Conservation (phyloP, 1,140 invertebrate genomes). For the Bacillus rossius region DNA sequence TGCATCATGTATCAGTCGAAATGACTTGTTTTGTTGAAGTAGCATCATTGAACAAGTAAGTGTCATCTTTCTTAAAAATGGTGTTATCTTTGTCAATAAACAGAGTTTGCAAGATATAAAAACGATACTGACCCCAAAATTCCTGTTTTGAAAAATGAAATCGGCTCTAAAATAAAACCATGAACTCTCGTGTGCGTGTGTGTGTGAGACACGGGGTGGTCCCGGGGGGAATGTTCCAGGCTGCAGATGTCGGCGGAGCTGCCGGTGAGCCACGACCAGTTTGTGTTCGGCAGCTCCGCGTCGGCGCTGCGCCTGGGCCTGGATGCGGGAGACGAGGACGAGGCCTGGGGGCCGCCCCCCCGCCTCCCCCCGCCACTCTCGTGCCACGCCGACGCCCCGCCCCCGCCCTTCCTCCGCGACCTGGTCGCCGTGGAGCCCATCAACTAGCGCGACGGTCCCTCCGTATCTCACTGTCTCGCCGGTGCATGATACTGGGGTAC, state of each 20-base stretch:
- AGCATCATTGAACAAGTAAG: not conserved
- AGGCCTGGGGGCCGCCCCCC: constrained; percentile 19
- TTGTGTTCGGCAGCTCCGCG: constrained; percentile 45
- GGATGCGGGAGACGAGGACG: constrained; percentile 32
- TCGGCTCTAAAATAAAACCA: too few species aligned
- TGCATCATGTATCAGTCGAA: not conserved
- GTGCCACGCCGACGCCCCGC: constrained; percentile 26
- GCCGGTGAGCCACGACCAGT: constrained; percentile 48
- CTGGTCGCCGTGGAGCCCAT: constrained; percentile 41
- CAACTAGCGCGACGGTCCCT: constrained; percentile 30
- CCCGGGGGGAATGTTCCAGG: not conserved
- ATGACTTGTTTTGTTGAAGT: not conserved
- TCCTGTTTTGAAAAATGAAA: too few species aligned
- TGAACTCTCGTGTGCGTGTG: not conserved
- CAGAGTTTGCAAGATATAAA: too few species aligned
- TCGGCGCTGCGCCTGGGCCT: constrained; percentile 41
- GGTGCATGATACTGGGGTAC: not conserved
- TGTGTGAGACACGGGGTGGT: not conserved
- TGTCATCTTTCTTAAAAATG: not conserved
- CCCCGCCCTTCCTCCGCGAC: constrained; percentile 40
- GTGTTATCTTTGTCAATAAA: not conserved
- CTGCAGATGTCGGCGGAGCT: constrained; percentile 43
- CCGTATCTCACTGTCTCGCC: not conserved
- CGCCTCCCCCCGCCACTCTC: constrained; percentile 32
- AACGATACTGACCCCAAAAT: not conserved